Evolutionary conservation across 2,888 invertebrate species (phyloP).

Genomic region (Galerucella pusilla): DNA sequence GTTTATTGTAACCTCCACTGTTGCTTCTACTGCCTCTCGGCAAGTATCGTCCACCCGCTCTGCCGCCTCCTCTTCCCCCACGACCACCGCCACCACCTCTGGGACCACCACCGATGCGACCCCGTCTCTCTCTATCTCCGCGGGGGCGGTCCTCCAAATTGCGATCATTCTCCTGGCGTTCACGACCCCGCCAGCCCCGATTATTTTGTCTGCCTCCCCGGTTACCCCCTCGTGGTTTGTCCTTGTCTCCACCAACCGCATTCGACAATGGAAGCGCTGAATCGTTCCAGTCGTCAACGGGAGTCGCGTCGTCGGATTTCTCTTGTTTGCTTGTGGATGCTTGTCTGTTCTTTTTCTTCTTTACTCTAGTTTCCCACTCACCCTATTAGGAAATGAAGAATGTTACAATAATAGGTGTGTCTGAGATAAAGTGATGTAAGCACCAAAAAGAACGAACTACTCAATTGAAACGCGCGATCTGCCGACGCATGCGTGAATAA

Average conservation of each 20-base stretch:
- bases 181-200: constrained; percentile 61
- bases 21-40: constrained; percentile 42
- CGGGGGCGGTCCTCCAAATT: constrained; percentile 53
- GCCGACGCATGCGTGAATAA: no score
- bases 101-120: constrained; percentile 61
- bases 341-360: constrained; percentile 89
- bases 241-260: constrained; percentile 44
- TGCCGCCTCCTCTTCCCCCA: constrained; percentile 61
- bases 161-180: constrained; percentile 62
- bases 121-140: constrained; percentile 70
- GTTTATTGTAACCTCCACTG: constrained; percentile 53
- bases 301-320: constrained; percentile 47
- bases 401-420: background rate
- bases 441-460: no score
- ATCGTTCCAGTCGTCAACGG: constrained; percentile 58
- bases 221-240: constrained; percentile 53
- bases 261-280: constrained; percentile 38
- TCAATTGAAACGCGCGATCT: no score
- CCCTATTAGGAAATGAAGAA: constrained; percentile 66
- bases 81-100: constrained; percentile 63
- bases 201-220: constrained; percentile 54
- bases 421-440: no score
- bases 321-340: constrained; percentile 65
- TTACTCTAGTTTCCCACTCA: constrained; percentile 83
- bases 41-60: constrained; percentile 60